These are phyloP conservation scores for Pemphigus obesinymphae DNA, from an alignment of 1,140 invertebrate genomes.

Conservation along the genomic window DNA sequence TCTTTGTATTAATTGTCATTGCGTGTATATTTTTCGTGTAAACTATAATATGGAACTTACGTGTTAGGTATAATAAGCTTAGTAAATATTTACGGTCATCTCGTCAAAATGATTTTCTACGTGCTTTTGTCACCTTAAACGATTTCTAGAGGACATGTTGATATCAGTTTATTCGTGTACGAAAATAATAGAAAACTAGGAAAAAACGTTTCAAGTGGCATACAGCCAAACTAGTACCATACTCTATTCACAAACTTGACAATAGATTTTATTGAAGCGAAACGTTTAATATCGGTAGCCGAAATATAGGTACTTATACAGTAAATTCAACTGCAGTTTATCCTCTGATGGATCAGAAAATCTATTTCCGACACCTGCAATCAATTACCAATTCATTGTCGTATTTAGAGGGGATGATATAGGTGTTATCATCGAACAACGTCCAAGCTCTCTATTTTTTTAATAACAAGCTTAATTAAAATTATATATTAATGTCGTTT, in stretches of 20 bases:
- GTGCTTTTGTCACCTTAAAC: not conserved
- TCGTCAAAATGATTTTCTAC: not conserved
- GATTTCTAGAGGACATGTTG: not conserved
- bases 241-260: not conserved
- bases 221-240: not conserved
- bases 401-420: too few relatives aligned
- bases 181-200: not conserved
- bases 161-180: not conserved
- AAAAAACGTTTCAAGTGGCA: not conserved
- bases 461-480: too few relatives aligned
- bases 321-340: slow-evolving; percentile 29
- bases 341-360: not conserved
- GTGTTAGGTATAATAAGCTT: not conserved
- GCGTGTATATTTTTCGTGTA: too few relatives aligned
- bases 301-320: not conserved
- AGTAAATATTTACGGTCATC: not conserved
- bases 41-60: not conserved
- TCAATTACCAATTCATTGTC: too few relatives aligned
- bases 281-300: not conserved
- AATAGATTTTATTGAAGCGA: slow-evolving; percentile 9
- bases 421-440: too few relatives aligned
- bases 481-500: too few relatives aligned
- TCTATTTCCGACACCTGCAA: not conserved
- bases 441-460: too few relatives aligned
- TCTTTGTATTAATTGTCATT: too few relatives aligned